Conservation (phyloP, 2,797 vertebrate species). For the Sebastes ruberrimus region DNA sequence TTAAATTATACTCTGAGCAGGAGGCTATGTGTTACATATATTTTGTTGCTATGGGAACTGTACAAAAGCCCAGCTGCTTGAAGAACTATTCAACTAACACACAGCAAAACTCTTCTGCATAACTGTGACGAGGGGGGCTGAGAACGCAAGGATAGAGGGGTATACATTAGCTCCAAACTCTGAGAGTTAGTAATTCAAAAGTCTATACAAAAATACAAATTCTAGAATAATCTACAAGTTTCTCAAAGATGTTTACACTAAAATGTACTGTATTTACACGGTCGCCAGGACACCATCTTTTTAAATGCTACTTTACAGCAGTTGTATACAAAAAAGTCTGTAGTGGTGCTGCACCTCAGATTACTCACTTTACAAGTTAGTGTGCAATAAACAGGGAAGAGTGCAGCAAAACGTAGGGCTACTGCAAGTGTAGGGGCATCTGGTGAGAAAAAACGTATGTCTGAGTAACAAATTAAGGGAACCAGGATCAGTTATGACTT, state of each 20-base stretch:
- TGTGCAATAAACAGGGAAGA: conserved; percentile 74
- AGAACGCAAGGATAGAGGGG: conserved; percentile 49
- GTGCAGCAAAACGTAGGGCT: conserved; percentile 74
- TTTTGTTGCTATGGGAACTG: conserved; percentile 51
- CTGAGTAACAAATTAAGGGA: conserved; percentile 56
- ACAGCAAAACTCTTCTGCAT: conserved; percentile 63
- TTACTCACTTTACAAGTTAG: conserved; percentile 68
- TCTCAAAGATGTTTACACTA: conserved; percentile 75
- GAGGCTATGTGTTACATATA: conserved; percentile 55
- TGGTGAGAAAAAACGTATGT: conserved; percentile 22
- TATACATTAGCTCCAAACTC: conserved; percentile 67
- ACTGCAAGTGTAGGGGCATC: conserved; percentile 58
- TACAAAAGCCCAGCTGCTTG: conserved; percentile 64
- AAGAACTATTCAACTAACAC: conserved; percentile 53
- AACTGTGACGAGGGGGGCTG: conserved; percentile 40
- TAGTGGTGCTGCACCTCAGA: conserved; percentile 66
- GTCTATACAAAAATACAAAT: conserved; percentile 89
- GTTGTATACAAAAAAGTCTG: conserved; percentile 75
- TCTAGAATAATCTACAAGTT: conserved; percentile 82
- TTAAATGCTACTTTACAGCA: conserved; percentile 82
- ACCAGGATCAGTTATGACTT: conserved; percentile 68
- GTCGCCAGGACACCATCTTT: conserved; percentile 67
- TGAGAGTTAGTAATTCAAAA: conserved; percentile 74
- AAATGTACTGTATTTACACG: conserved; percentile 80
- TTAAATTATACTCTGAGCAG: conserved; percentile 65